Percentiles rank a stretch among this genome's conserved stretches.
Conservation (phyloP, 1,140 invertebrate species). For the Drosophila serrata region DNA sequence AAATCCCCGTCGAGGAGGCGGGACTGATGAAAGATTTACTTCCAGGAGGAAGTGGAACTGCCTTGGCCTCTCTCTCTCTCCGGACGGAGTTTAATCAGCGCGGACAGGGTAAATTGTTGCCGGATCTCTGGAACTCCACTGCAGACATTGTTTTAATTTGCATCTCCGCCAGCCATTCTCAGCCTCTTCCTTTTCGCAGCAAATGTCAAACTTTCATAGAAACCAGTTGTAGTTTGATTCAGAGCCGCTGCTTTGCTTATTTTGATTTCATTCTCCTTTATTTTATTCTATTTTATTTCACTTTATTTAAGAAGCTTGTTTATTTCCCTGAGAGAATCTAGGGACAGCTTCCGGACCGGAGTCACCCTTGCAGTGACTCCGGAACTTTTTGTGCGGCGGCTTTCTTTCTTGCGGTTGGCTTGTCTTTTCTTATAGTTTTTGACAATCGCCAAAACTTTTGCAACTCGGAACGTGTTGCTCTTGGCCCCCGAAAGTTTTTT, state of each 20-base stretch:
- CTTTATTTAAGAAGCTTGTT: slow-evolving; percentile 29
- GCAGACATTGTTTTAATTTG: slow-evolving; percentile 79
- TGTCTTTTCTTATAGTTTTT: slow-evolving; percentile 72
- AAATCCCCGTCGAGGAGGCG: slow-evolving; percentile 3
- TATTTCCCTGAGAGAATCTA: slow-evolving; percentile 16
- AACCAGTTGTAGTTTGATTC: slow-evolving; percentile 52
- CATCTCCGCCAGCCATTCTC: slow-evolving; percentile 24
- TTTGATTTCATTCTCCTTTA: slow-evolving; percentile 14
- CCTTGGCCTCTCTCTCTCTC: not conserved
- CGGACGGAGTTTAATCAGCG: slow-evolving; percentile 56
- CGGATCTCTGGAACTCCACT: slow-evolving; percentile 42
- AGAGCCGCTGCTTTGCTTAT: slow-evolving; percentile 15
- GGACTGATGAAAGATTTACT: slow-evolving; percentile 67
- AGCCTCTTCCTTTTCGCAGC: slow-evolving; percentile 38
- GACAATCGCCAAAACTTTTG: slow-evolving; percentile 69
- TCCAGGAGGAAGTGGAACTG: not conserved
- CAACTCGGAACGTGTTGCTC: slow-evolving; percentile 65
- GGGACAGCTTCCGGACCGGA: slow-evolving; percentile 17
- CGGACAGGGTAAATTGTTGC: slow-evolving; percentile 59
- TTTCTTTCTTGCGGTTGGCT: slow-evolving; percentile 59
- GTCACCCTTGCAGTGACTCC: slow-evolving; percentile 15
- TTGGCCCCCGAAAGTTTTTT: slow-evolving; percentile 66
- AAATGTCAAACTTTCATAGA: slow-evolving; percentile 67
- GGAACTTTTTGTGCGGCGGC: slow-evolving; percentile 40
- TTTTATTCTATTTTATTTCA: slow-evolving; percentile 8